A percentile compares a stretch with the other conserved stretches of the same genome.
These are phyloP conservation scores for Lithophane semibrunnea DNA, from an alignment of 2,888 invertebrate species.

Conservation along the genomic window DNA sequence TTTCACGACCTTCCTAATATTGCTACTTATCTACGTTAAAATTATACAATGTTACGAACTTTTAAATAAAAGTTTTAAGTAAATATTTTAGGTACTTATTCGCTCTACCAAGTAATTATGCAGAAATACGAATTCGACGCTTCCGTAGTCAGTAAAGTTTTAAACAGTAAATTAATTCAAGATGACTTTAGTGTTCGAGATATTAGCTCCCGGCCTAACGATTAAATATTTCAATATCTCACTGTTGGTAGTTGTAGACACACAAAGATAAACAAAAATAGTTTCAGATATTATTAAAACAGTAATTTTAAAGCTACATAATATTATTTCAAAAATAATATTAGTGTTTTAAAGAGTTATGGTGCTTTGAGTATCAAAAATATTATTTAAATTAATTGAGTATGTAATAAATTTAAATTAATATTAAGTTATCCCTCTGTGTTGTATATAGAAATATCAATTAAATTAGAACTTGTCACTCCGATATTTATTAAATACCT, in stretches of 20 bases:
- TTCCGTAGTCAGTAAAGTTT: conserved; percentile 48
- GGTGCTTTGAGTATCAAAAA: conserved; percentile 65
- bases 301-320: conserved; percentile 29
- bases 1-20: conserved; percentile 51
- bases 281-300: conserved; percentile 29
- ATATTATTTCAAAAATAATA: conserved; percentile 54
- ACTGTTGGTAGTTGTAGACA: conserved; percentile 63
- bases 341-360: conserved; percentile 58
- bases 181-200: conserved; percentile 25
- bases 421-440: conserved; percentile 2
- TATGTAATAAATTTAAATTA: conserved; percentile 8
- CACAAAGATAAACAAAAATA: conserved; percentile 50
- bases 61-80: conserved; percentile 45
- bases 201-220: conserved; percentile 56
- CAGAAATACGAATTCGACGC: conserved; percentile 43
- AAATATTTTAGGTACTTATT: conserved; percentile 44
- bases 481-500: conserved; percentile 7
- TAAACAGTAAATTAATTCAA: conserved; percentile 34
- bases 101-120: conserved; percentile 35
- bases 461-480: conserved; percentile 16
- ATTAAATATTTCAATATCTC: conserved; percentile 59
- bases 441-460: conserved; percentile 22
- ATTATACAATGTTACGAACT: conserved; percentile 54
- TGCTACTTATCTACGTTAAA: conserved; percentile 45
- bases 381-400: conserved; percentile 25